A percentile compares a stretch with the other conserved stretches of the same genome.
phyloP scores from a whole-genome alignment of 2,888 invertebrate species.

The Acleris literana region DNA sequence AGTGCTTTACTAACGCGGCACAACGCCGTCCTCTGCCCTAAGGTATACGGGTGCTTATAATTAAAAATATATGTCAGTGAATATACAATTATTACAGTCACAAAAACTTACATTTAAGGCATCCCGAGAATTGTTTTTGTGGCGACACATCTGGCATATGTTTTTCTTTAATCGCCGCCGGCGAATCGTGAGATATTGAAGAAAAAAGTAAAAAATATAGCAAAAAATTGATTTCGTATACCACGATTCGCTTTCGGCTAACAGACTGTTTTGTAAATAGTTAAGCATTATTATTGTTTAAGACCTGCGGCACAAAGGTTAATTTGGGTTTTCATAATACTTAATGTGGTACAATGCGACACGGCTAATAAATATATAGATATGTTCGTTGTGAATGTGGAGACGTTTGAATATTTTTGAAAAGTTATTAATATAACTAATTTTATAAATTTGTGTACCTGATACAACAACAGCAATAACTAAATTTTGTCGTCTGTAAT shows the following conservation, averaged over 20 bases:
- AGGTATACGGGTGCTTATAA: slow-evolving; percentile 36
- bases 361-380: slow-evolving; percentile 6
- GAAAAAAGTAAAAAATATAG: slow-evolving; percentile 17
- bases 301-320: slow-evolving; percentile 21
- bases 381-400: too few relatives aligned
- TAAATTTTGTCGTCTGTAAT: too few relatives aligned
- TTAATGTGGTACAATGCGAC: slow-evolving; percentile 1
- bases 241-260: slow-evolving; percentile 25
- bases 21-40: slow-evolving; percentile 28
- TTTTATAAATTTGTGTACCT: too few relatives aligned
- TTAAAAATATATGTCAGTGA: slow-evolving; percentile 35
- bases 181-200: slow-evolving; percentile 22
- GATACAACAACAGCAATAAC: too few relatives aligned
- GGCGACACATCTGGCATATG: slow-evolving; percentile 32
- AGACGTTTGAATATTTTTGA: too few relatives aligned
- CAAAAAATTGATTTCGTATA: slow-evolving; percentile 15
- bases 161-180: slow-evolving; percentile 22
- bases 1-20: slow-evolving; percentile 23
- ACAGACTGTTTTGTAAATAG: slow-evolving; percentile 37
- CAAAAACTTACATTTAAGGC: slow-evolving; percentile 13
- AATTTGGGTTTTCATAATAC: slow-evolving; percentile 19
- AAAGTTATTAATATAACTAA: too few relatives aligned
- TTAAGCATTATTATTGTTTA: slow-evolving; percentile 34
- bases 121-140: slow-evolving; percentile 13
- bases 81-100: slow-evolving; percentile 22